Evolutionary conservation across 2,888 invertebrate species (phyloP).

Genomic region (Parascotia fuliginaria): DNA sequence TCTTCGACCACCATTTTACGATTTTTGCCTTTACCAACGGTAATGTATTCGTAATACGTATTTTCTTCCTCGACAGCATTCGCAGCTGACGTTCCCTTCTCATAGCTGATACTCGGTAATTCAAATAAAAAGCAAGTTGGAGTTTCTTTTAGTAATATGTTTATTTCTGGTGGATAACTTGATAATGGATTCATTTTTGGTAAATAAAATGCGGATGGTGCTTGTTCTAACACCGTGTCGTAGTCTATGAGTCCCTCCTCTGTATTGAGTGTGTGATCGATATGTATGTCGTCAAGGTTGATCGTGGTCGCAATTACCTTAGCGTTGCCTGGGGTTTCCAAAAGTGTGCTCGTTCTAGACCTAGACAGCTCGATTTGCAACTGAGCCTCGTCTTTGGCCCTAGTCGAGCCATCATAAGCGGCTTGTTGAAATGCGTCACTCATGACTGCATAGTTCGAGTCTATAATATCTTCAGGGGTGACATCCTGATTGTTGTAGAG

Average conservation of each 20-base stretch:
- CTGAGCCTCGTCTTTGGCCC: constrained; percentile 55
- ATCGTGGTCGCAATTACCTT: constrained; percentile 79
- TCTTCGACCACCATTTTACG: constrained; percentile 88
- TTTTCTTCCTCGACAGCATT: constrained; percentile 86
- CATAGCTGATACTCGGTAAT: constrained; percentile 87
- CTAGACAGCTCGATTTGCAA: constrained; percentile 52
- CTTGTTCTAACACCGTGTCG: constrained; percentile 59
- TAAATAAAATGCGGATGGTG: constrained; percentile 76
- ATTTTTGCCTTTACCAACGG: constrained; percentile 88
- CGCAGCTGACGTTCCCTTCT: constrained; percentile 86
- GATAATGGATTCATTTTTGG: constrained; percentile 61
- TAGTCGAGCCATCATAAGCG: constrained; percentile 63
- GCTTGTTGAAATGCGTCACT: constrained; percentile 67
- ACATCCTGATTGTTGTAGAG: constrained; percentile 56
- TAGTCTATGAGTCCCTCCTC: constrained; percentile 62
- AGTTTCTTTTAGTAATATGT: constrained; percentile 88
- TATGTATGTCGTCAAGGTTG: constrained; percentile 81
- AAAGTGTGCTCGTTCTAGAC: constrained; percentile 38
- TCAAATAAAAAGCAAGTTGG: constrained; percentile 88
- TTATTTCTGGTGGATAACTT: constrained; percentile 85
- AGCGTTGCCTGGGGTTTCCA: constrained; percentile 55
- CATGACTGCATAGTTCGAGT: constrained; percentile 62
- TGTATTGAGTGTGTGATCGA: constrained; percentile 79
- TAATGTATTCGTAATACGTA: constrained; percentile 88
- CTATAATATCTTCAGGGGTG: constrained; percentile 69